Evolutionary conservation across 2,113 vertebrate species (phyloP).

Genomic region (cattle (Bos taurus)): DNA sequence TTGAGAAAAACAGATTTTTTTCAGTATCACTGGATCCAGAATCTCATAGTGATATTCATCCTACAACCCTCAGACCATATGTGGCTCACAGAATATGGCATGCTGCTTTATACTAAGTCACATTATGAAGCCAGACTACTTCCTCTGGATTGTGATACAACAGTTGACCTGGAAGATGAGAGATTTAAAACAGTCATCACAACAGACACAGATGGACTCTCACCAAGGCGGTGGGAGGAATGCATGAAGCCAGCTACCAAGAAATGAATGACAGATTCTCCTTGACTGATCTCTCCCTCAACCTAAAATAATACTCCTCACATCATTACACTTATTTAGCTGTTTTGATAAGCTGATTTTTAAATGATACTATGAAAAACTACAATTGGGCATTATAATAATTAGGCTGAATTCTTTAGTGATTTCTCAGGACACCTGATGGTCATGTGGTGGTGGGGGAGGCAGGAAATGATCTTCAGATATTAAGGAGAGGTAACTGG

Average conservation of each 20-base stretch:
- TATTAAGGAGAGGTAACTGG: not conserved
- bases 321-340: not conserved
- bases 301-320: not conserved
- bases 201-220: slow-evolving; percentile 52
- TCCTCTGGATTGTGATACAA: slow-evolving; percentile 27
- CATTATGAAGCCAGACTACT: not conserved
- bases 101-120: not conserved
- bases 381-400: not conserved
- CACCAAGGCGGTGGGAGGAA: slow-evolving; percentile 1
- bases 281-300: not conserved
- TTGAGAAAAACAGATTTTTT: slow-evolving; percentile 21
- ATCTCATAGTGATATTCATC: not conserved
- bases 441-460: fast-evolving
- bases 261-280: slow-evolving; percentile 48
- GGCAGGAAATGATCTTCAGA: not conserved
- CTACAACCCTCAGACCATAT: not conserved
- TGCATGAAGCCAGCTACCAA: slow-evolving; percentile 26
- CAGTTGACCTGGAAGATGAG: slow-evolving; percentile 4
- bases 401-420: not conserved
- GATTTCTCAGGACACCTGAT: not conserved
- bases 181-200: slow-evolving; percentile 49
- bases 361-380: not conserved
- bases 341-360: not conserved
- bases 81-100: not conserved
- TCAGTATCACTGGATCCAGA: not conserved